These are phyloP conservation scores for Phlogophora meticulosa DNA, from an alignment of 2,888 invertebrate species.

Conservation along the genomic window DNA sequence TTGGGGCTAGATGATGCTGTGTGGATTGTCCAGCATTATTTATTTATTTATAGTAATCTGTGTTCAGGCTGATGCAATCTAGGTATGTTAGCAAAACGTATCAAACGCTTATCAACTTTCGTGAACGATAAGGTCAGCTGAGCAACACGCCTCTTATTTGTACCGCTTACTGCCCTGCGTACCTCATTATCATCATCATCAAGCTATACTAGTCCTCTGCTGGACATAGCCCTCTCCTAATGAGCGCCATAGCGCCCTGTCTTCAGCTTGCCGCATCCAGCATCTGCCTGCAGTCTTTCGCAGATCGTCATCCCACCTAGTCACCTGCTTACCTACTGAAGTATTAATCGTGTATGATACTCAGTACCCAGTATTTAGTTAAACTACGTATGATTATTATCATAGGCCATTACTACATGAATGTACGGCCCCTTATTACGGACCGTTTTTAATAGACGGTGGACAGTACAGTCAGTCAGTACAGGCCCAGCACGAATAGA, in stretches of 20 bases:
- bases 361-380: background rate
- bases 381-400: slow-evolving; percentile 1
- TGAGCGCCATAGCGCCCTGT: too few relatives aligned
- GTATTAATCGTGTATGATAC: slow-evolving; percentile 4
- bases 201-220: too few relatives aligned
- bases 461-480: too few relatives aligned
- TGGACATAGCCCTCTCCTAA: too few relatives aligned
- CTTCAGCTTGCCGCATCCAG: too few relatives aligned
- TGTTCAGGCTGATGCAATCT: background rate
- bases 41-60: background rate
- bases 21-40: too few relatives aligned
- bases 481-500: too few relatives aligned
- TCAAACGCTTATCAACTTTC: slow-evolving; percentile 25
- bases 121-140: slow-evolving; percentile 35
- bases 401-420: background rate
- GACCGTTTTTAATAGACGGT: background rate
- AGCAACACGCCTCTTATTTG: slow-evolving; percentile 17
- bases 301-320: too few relatives aligned
- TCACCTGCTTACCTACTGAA: slow-evolving; percentile 45
- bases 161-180: slow-evolving; percentile 35
- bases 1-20: too few relatives aligned
- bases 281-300: too few relatives aligned
- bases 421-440: background rate
- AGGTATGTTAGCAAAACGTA: slow-evolving; percentile 15
- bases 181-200: too few relatives aligned